A percentile compares a stretch with the other conserved stretches of the same genome.
phyloP scores from a whole-genome alignment of 2,797 vertebrate genomes.

The Zalophus californianus region DNA sequence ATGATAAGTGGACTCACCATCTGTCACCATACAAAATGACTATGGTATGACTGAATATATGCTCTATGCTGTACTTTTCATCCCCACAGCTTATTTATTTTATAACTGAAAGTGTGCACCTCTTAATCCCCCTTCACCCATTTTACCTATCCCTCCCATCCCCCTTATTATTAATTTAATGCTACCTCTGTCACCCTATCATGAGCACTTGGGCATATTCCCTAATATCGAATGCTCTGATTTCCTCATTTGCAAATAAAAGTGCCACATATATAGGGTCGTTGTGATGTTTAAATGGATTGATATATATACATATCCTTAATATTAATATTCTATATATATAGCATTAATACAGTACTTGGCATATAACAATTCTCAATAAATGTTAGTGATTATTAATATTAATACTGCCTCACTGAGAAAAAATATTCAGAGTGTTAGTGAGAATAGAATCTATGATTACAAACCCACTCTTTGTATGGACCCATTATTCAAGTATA shows the following conservation, averaged over 20 bases:
- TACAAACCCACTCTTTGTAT: neutral
- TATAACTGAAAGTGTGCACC: neutral
- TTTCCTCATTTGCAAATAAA: slow-evolving; percentile 15
- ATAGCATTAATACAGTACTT: neutral
- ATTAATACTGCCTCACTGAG: neutral
- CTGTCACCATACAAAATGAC: neutral
- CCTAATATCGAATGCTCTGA: neutral
- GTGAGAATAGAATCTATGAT: neutral
- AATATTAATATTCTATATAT: neutral
- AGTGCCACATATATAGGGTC: neutral
- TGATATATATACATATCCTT: neutral
- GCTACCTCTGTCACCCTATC: neutral
- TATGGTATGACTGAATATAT: neutral
- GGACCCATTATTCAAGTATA: neutral
- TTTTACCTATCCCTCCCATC: neutral
- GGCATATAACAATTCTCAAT: neutral
- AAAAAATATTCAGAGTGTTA: slow-evolving; percentile 7
- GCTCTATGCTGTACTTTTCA: neutral
- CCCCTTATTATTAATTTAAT: neutral
- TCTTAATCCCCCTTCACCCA: neutral
- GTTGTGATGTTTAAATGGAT: neutral
- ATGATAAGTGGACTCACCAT: neutral
- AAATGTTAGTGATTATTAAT: slow-evolving; percentile 30
- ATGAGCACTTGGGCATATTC: neutral
- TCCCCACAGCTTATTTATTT: neutral